phyloP scores from a whole-genome alignment of 2,888 invertebrate species.

The Nomada fabriciana region DNA sequence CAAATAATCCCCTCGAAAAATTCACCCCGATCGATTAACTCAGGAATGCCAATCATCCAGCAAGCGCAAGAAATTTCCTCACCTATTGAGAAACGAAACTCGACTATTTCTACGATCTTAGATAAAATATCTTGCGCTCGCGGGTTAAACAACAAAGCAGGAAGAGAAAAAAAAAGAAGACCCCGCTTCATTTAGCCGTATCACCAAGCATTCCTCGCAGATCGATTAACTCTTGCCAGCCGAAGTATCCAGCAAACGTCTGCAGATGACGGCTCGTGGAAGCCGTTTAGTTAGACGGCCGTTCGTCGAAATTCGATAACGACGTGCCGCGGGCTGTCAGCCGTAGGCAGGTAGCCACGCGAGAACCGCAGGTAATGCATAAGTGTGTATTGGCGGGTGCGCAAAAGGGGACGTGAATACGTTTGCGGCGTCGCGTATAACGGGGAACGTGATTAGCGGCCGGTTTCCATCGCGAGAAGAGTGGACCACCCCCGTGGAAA shows the following conservation, averaged over 20 bases:
- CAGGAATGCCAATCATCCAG: neutral
- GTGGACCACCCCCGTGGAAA: conserved; percentile 77
- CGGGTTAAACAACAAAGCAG: no score
- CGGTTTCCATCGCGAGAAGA: conserved; percentile 60
- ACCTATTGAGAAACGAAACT: neutral
- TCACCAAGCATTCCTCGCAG: neutral
- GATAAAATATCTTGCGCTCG: neutral
- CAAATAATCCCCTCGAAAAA: no score
- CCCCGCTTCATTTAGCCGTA: neutral
- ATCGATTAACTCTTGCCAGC: neutral
- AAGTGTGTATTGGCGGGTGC: conserved; percentile 44
- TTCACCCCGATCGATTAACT: no score
- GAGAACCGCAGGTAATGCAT: conserved; percentile 46
- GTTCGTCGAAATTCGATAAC: conserved; percentile 62
- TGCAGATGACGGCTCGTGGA: neutral
- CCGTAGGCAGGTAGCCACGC: conserved; percentile 55
- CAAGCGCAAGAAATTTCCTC: neutral
- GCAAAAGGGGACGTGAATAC: conserved; percentile 56
- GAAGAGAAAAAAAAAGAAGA: neutral
- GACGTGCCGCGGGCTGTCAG: conserved; percentile 42
- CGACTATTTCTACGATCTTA: neutral
- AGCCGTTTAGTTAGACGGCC: conserved; percentile 20
- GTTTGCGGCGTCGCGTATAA: conserved; percentile 58
- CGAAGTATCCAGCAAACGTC: neutral
- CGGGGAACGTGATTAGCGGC: conserved; percentile 75